Conservation (phyloP, 2,797 vertebrate species). For the Girardinus metallicus region DNA sequence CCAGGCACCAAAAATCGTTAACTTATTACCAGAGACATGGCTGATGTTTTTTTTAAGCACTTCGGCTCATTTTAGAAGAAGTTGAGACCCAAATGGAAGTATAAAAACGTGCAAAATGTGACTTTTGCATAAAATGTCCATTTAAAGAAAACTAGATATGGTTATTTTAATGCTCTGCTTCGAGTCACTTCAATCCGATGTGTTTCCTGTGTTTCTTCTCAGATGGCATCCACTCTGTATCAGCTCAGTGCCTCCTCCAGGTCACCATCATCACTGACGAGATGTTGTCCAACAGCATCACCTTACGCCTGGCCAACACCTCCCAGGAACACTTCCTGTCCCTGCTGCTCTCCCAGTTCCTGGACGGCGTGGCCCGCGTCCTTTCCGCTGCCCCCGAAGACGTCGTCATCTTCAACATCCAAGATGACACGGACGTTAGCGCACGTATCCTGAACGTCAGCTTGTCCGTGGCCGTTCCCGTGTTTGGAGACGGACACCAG, state of each 20-base stretch:
- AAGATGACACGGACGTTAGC: slow-evolving; percentile 89
- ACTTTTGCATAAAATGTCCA: no score
- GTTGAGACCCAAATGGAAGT: no score
- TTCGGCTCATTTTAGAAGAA: no score
- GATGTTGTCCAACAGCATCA: slow-evolving; percentile 97
- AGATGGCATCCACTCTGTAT: slow-evolving; percentile 92
- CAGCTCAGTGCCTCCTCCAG: slow-evolving; percentile 91
- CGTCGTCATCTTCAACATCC: slow-evolving; percentile 93
- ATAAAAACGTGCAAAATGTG: no score
- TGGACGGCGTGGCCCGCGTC: slow-evolving; percentile 90
- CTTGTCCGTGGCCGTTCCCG: slow-evolving; percentile 84
- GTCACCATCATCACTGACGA: slow-evolving; percentile 96
- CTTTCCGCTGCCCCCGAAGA: slow-evolving; percentile 86
- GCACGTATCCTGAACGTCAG: slow-evolving; percentile 94
- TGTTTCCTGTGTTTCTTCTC: slow-evolving; percentile 34
- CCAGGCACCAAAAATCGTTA: no score
- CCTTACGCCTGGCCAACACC: slow-evolving; percentile 90
- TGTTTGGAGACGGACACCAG: slow-evolving; percentile 54
- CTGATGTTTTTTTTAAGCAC: no score
- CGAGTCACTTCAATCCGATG: background rate
- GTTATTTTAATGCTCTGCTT: background rate
- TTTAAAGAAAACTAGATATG: background rate
- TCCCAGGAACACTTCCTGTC: slow-evolving; percentile 95
- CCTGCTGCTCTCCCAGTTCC: slow-evolving; percentile 88
- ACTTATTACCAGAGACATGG: no score